A percentile compares a stretch with the other conserved stretches of the same genome.
These are phyloP conservation scores for Hyperoplus lanceolatus DNA, from an alignment of 2,797 vertebrate species.

Conservation along the genomic window DNA sequence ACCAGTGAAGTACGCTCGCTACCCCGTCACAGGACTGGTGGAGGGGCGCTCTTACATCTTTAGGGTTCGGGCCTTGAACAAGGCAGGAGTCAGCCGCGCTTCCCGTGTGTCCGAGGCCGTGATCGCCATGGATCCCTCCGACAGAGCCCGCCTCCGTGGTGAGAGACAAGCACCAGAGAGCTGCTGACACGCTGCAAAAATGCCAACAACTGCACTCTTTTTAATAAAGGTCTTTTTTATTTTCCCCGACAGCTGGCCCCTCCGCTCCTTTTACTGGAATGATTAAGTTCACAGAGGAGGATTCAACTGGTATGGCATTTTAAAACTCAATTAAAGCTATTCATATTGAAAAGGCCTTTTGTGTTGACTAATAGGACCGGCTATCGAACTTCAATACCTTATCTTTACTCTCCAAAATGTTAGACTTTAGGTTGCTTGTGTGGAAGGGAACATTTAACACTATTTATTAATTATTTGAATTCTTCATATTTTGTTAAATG, in stretches of 20 bases:
- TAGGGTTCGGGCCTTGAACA: slow-evolving; percentile 94
- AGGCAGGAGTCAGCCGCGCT: slow-evolving; percentile 89
- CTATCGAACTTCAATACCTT: neutral
- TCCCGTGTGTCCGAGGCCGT: slow-evolving; percentile 93
- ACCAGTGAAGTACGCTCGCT: slow-evolving; percentile 96
- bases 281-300: slow-evolving; percentile 99
- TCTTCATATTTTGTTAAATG: neutral
- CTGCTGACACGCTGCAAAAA: neutral
- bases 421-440: neutral
- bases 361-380: too few relatives aligned
- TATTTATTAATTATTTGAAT: neutral
- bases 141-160: slow-evolving; percentile 94
- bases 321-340: neutral
- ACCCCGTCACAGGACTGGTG: slow-evolving; percentile 96
- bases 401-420: neutral
- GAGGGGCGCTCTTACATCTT: slow-evolving; percentile 96
- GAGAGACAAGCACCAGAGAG: slow-evolving; percentile 32
- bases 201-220: neutral
- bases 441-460: neutral
- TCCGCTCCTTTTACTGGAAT: slow-evolving; percentile 98
- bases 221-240: neutral
- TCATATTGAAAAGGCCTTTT: neutral
- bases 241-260: slow-evolving; percentile 87
- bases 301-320: slow-evolving; percentile 88
- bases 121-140: slow-evolving; percentile 93